Evolutionary conservation across 2,797 vertebrate species (phyloP).

Genomic region (Buphagus erythrorhynchus): DNA sequence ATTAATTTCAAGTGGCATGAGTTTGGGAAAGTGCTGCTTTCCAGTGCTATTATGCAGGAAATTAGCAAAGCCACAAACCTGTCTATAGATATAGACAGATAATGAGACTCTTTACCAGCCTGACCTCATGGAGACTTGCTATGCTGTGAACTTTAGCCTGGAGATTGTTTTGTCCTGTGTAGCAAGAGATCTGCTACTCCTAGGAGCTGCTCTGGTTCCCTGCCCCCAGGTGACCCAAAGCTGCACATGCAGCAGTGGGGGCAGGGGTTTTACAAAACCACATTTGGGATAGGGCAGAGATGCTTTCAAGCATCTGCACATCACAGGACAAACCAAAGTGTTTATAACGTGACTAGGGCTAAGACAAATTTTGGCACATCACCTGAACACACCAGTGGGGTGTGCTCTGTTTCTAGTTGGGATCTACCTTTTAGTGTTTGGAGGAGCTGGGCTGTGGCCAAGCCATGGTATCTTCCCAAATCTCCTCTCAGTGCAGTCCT

Average conservation of each 20-base stretch:
- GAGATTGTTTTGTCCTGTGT: neutral
- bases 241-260: neutral
- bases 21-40: neutral
- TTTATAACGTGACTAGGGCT: neutral
- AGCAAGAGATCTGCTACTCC: neutral
- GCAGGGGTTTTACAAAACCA: neutral
- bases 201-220: neutral
- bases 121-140: neutral
- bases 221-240: neutral
- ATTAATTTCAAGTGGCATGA: neutral
- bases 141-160: neutral
- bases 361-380: neutral
- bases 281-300: neutral
- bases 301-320: neutral
- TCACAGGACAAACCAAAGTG: neutral
- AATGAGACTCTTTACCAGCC: neutral
- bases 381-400: neutral
- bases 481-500: neutral
- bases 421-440: neutral
- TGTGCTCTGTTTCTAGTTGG: neutral
- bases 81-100: accelerated
- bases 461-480: neutral
- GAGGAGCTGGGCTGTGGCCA: neutral
- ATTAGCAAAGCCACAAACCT: neutral
- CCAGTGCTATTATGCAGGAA: neutral